Percentiles rank a stretch among this genome's conserved stretches.
These are phyloP conservation scores for Limnephilus lunatus DNA, from an alignment of 2,888 invertebrate genomes.

Conservation along the genomic window DNA sequence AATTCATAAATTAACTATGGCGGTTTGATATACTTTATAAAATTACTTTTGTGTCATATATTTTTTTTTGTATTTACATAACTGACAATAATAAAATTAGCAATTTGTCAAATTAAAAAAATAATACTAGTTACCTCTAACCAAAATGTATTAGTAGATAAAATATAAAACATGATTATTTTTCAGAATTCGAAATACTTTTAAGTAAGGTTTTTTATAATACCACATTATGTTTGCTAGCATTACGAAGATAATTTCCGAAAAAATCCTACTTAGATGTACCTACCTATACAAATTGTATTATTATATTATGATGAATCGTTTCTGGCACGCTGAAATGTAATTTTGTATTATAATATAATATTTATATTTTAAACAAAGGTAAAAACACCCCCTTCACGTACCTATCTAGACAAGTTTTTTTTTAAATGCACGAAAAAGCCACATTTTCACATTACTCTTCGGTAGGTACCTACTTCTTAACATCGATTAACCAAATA, in stretches of 20 bases:
- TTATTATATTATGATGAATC: neutral
- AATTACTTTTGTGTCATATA: neutral
- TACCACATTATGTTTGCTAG: too few relatives aligned
- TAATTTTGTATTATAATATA: neutral
- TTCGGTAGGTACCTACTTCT: neutral
- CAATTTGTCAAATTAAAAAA: neutral
- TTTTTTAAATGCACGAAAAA: neutral
- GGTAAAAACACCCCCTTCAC: neutral
- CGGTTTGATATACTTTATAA: neutral
- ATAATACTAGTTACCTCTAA: neutral
- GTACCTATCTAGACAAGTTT: neutral
- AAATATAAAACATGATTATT: neutral
- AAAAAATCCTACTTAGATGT: neutral
- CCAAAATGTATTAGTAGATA: neutral
- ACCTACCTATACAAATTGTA: neutral
- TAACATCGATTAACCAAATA: neutral
- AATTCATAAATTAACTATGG: slow-evolving; percentile 2
- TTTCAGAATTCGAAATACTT: neutral
- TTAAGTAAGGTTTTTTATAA: neutral
- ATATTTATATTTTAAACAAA: neutral
- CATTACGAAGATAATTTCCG: too few relatives aligned
- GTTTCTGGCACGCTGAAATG: neutral
- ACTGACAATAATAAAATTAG: neutral
- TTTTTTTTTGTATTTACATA: neutral
- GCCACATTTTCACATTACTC: neutral